Conservation (phyloP, 2,888 invertebrate genomes). For the Oligia latruncula region DNA sequence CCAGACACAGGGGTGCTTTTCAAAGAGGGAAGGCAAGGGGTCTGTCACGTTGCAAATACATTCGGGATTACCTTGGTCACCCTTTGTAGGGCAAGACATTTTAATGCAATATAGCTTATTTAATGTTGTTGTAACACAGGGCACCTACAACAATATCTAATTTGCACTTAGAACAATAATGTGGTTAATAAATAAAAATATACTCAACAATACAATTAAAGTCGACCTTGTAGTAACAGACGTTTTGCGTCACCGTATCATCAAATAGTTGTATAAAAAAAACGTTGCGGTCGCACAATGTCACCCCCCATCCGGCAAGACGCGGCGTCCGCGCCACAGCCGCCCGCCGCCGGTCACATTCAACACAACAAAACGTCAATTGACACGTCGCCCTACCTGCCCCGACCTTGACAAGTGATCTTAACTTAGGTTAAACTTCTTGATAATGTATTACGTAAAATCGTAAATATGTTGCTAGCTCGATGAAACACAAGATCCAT, state of each 20-base stretch:
- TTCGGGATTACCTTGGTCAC: slow-evolving; percentile 7
- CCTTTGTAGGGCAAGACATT: neutral
- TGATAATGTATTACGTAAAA: slow-evolving; percentile 47
- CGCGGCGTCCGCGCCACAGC: slow-evolving; percentile 72
- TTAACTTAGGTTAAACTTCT: slow-evolving; percentile 65
- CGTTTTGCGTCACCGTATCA: slow-evolving; percentile 83
- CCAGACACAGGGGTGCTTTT: slow-evolving; percentile 7
- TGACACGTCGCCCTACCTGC: slow-evolving; percentile 80
- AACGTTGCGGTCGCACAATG: slow-evolving; percentile 86
- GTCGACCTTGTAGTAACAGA: slow-evolving; percentile 80
- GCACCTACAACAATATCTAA: slow-evolving; percentile 9
- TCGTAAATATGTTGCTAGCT: slow-evolving; percentile 32
- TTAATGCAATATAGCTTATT: slow-evolving; percentile 2
- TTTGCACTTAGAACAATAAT: slow-evolving; percentile 44
- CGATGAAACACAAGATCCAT: slow-evolving; percentile 18
- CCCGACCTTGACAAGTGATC: slow-evolving; percentile 73
- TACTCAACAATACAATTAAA: slow-evolving; percentile 69
- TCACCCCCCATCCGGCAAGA: slow-evolving; percentile 86
- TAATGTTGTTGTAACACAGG: neutral
- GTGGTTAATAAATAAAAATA: slow-evolving; percentile 55
- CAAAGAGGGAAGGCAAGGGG: slow-evolving; percentile 1
- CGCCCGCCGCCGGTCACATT: slow-evolving; percentile 81
- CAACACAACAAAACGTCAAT: slow-evolving; percentile 79
- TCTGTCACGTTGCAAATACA: slow-evolving; percentile 6
- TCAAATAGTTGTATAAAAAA: slow-evolving; percentile 84